These are phyloP conservation scores for Thalassophryne amazonica DNA, from an alignment of 2,797 vertebrate species.

Conservation along the genomic window DNA sequence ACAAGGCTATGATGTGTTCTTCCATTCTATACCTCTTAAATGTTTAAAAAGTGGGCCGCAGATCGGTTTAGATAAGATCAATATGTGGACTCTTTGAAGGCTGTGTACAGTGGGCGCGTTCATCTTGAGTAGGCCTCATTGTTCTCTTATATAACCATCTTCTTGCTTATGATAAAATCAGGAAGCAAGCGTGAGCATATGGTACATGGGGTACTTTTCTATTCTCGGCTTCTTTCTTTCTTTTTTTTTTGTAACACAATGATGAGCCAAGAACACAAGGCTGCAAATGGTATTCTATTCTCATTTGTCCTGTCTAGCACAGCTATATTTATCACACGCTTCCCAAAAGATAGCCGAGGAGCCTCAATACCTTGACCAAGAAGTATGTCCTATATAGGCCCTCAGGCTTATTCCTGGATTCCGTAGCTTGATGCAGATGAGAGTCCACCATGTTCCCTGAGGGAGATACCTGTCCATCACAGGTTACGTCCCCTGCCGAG, in stretches of 20 bases:
- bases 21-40: slow-evolving; percentile 40
- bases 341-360: slow-evolving; percentile 33
- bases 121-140: slow-evolving; percentile 50
- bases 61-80: slow-evolving; percentile 29
- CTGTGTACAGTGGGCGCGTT: slow-evolving; percentile 29
- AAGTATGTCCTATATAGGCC: too few species aligned
- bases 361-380: slow-evolving; percentile 28
- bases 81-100: slow-evolving; percentile 33
- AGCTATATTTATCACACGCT: slow-evolving; percentile 52
- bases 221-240: slow-evolving; percentile 16
- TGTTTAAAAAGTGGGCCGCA: slow-evolving; percentile 43
- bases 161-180: slow-evolving; percentile 38
- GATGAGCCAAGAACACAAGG: slow-evolving; percentile 46
- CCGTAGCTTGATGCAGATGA: too few species aligned
- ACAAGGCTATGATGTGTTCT: slow-evolving; percentile 23
- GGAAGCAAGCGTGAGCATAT: slow-evolving; percentile 33
- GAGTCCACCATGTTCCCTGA: too few species aligned
- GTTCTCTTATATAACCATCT: slow-evolving; percentile 58
- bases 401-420: too few species aligned
- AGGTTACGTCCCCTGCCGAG: too few species aligned
- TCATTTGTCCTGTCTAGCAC: slow-evolving; percentile 38
- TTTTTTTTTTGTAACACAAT: slow-evolving; percentile 10
- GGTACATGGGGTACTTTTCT: slow-evolving; percentile 22
- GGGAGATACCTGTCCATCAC: too few species aligned
- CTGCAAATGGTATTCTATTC: slow-evolving; percentile 53